These are phyloP conservation scores for Trachurus trachurus DNA, from an alignment of 2,797 vertebrate species.

Conservation along the genomic window DNA sequence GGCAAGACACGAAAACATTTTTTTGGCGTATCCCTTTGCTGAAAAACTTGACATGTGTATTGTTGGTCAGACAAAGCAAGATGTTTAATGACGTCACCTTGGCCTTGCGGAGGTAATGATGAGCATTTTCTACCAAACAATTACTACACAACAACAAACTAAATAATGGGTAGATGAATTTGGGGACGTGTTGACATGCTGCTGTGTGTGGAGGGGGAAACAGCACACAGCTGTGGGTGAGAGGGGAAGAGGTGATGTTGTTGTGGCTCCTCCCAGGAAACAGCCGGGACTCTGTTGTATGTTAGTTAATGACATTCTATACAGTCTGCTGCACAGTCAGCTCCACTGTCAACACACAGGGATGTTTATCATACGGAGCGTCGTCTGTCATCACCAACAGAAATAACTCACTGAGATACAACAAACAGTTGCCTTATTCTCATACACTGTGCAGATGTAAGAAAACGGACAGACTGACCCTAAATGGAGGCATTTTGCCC, in stretches of 20 bases:
- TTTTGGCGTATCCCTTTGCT: too few species aligned
- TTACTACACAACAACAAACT: too few species aligned
- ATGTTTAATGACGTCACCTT: background rate
- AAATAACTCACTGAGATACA: too few species aligned
- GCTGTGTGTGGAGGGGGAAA: background rate
- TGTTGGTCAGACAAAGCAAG: too few species aligned
- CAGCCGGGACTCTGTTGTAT: background rate
- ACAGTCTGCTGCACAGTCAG: background rate
- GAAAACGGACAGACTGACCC: background rate
- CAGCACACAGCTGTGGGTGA: background rate
- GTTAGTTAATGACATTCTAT: background rate
- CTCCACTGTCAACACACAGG: background rate
- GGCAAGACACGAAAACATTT: too few species aligned
- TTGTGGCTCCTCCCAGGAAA: background rate
- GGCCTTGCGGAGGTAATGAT: background rate
- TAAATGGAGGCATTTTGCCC: too few species aligned
- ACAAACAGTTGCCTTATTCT: background rate
- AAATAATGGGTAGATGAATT: background rate
- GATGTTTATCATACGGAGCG: too few species aligned
- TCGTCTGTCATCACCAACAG: too few species aligned
- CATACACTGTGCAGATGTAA: background rate
- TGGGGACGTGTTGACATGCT: background rate
- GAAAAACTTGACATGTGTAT: too few species aligned
- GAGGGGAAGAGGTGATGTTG: background rate
- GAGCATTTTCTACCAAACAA: background rate